phyloP scores from a whole-genome alignment of 2,888 invertebrate genomes.

The Mimumesa dahlbomi region DNA sequence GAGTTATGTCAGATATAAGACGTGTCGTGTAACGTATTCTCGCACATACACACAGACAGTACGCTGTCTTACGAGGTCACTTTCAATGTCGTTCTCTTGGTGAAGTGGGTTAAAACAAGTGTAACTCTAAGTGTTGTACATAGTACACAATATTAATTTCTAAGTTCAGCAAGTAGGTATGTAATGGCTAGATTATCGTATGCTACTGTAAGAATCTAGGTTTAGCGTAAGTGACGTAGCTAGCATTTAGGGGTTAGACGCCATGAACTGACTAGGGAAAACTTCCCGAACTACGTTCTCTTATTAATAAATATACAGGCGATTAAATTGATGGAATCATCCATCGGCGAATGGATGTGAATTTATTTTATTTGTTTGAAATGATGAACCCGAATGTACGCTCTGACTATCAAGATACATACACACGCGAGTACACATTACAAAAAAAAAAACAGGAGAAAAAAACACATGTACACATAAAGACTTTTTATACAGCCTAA shows the following conservation, averaged over 20 bases:
- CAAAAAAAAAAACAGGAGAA: background rate
- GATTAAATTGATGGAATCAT: constrained; percentile 72
- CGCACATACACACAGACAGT: constrained; percentile 20
- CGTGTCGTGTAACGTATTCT: constrained; percentile 24
- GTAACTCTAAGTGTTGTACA: constrained; percentile 78
- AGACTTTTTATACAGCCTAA: constrained; percentile 78
- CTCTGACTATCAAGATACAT: constrained; percentile 59
- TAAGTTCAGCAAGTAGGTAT: constrained; percentile 78
- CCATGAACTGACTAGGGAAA: constrained; percentile 76
- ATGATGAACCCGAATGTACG: constrained; percentile 65
- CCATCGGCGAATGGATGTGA: constrained; percentile 71
- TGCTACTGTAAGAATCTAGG: constrained; percentile 60
- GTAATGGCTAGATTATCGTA: constrained; percentile 77
- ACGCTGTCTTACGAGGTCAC: constrained; percentile 37
- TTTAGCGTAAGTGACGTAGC: constrained; percentile 74
- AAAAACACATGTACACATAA: constrained; percentile 38
- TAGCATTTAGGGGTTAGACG: constrained; percentile 77
- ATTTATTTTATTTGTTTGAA: constrained; percentile 77
- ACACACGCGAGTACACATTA: constrained; percentile 18
- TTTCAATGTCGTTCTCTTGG: constrained; percentile 60
- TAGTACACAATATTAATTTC: constrained; percentile 79
- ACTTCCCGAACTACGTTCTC: constrained; percentile 77
- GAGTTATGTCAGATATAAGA: constrained; percentile 12
- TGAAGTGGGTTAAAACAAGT: constrained; percentile 69
- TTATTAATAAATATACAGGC: constrained; percentile 73